These are phyloP conservation scores for Propsilocerus akamusi DNA, from an alignment of 1,140 invertebrate species.

Conservation along the genomic window DNA sequence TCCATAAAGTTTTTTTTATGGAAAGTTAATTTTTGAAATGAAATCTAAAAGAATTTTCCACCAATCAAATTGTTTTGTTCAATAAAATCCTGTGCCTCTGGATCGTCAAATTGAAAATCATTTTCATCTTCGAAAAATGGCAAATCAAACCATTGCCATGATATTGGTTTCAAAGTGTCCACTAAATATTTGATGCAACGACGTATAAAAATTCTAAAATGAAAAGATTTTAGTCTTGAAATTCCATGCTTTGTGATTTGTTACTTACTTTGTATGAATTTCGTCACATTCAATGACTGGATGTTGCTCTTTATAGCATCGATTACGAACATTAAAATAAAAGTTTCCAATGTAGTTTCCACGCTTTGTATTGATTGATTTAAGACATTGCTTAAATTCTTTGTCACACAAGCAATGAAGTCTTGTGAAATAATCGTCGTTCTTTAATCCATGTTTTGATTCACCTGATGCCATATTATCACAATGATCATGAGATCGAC, in stretches of 20 bases:
- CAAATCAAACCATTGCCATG: constrained; percentile 39
- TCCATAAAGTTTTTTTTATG: no score
- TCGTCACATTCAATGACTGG: constrained; percentile 36
- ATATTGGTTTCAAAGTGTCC: constrained; percentile 24
- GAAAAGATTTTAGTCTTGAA: constrained; percentile 13
- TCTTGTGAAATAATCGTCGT: constrained; percentile 36
- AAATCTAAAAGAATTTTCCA: not conserved
- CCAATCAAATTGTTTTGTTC: not conserved
- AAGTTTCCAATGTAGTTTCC: constrained; percentile 36
- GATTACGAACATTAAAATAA: constrained; percentile 46
- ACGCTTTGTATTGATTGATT: constrained; percentile 24
- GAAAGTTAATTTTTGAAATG: no score
- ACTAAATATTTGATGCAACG: constrained; percentile 32
- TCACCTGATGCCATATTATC: constrained; percentile 37
- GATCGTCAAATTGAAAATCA: not conserved
- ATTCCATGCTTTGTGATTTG: constrained; percentile 6
- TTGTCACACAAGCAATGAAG: constrained; percentile 48
- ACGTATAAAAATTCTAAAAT: constrained; percentile 15
- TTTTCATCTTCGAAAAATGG: constrained; percentile 19
- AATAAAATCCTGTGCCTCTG: not conserved
- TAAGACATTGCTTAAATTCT: constrained; percentile 43
- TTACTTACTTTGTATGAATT: constrained; percentile 13
- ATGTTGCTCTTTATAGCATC: constrained; percentile 47
- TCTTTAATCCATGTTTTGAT: constrained; percentile 38
- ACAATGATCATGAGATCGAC: constrained; percentile 58